A percentile compares a stretch with the other conserved stretches of the same genome.
Evolutionary conservation across 2,113 vertebrate genomes (phyloP).

Genomic region (Harpagus bidentatus): DNA sequence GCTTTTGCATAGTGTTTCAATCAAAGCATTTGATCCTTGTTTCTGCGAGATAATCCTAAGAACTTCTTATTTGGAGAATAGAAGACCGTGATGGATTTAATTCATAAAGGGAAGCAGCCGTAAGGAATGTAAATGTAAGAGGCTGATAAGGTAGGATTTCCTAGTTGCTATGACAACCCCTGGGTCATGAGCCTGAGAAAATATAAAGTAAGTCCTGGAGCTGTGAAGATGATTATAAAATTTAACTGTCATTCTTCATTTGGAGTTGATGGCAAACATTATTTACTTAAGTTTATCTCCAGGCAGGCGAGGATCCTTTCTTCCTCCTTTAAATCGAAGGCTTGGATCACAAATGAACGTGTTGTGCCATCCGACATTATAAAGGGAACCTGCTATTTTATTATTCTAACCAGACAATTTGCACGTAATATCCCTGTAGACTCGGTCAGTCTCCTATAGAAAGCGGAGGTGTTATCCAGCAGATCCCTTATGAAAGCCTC

Average conservation of each 20-base stretch:
- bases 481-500: slow-evolving; percentile 27
- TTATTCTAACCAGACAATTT: slow-evolving; percentile 62
- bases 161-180: slow-evolving; percentile 87
- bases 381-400: slow-evolving; percentile 39
- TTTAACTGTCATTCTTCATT: slow-evolving; percentile 91
- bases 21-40: slow-evolving; percentile 84
- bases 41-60: slow-evolving; percentile 81
- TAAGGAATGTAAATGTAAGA: slow-evolving; percentile 82
- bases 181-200: slow-evolving; percentile 84
- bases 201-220: slow-evolving; percentile 83
- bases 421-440: slow-evolving; percentile 53
- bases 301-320: slow-evolving; percentile 66
- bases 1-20: slow-evolving; percentile 77
- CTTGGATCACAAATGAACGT: slow-evolving; percentile 60
- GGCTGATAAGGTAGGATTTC: slow-evolving; percentile 87
- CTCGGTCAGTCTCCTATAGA: slow-evolving; percentile 14
- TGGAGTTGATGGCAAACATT: slow-evolving; percentile 83
- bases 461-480: neutral
- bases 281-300: slow-evolving; percentile 83
- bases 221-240: slow-evolving; percentile 89
- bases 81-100: slow-evolving; percentile 82
- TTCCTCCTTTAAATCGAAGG: slow-evolving; percentile 49
- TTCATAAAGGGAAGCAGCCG: slow-evolving; percentile 80
- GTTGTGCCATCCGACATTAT: slow-evolving; percentile 39
- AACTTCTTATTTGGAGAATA: slow-evolving; percentile 83